These are phyloP conservation scores for Horisme vitalbata DNA, from an alignment of 2,888 invertebrate species.

Conservation along the genomic window DNA sequence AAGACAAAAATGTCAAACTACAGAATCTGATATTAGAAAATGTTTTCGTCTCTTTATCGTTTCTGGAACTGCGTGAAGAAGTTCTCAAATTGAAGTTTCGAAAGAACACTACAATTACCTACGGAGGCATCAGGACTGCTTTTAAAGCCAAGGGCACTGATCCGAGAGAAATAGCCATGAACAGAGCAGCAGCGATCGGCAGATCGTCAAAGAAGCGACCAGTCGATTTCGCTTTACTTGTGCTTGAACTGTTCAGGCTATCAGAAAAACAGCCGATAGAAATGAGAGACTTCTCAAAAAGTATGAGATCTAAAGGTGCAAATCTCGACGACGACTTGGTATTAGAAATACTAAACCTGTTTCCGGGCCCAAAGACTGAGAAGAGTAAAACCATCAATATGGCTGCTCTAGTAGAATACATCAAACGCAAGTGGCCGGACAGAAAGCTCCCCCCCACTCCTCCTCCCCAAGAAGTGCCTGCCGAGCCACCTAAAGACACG, in stretches of 20 bases:
- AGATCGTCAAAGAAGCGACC: conserved; percentile 44
- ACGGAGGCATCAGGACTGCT: conserved; percentile 42
- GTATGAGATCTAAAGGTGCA: conserved; percentile 34
- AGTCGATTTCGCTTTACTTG: conserved; percentile 50
- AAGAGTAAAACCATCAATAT: conserved; percentile 51
- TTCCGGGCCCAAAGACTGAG: conserved; percentile 43
- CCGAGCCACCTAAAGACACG: conserved; percentile 1
- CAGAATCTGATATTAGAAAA: conserved; percentile 53
- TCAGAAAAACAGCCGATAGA: conserved; percentile 37
- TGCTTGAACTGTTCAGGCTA: conserved; percentile 46
- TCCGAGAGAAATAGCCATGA: conserved; percentile 49
- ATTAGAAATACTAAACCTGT: conserved; percentile 43
- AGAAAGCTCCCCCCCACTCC: conserved; percentile 54
- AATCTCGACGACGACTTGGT: conserved; percentile 47
- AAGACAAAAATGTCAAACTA: conserved; percentile 41
- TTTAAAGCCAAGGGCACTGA: conserved; percentile 41
- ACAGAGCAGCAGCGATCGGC: conserved; percentile 49
- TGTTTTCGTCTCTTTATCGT: conserved; percentile 44
- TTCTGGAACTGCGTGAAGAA: conserved; percentile 38
- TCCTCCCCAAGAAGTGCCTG: conserved; percentile 40
- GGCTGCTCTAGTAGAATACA: conserved; percentile 45
- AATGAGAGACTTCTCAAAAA: conserved; percentile 38
- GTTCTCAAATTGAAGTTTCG: conserved; percentile 41
- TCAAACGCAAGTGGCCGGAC: conserved; percentile 61
- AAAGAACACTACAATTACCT: conserved; percentile 44